Base-by-base conservation (phyloP, 2,888 invertebrate species). In the Philopedon plagiatum region DNA sequence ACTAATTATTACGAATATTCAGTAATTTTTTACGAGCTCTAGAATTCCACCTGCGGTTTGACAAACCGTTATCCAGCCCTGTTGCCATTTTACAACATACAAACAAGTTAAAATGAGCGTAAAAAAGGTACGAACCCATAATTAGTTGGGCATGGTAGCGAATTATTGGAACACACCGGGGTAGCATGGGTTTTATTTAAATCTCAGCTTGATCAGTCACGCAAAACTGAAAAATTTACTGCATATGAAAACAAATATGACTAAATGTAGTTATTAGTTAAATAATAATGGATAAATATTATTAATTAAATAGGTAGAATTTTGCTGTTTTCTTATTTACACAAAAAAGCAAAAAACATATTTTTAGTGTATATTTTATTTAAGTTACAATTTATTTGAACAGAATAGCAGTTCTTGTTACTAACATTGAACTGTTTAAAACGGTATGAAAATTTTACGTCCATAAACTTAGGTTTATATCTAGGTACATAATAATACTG, bases 131-230 rank as follows among this genome's bases (percentile, higher is more conserved):
- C 64, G 56, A 41, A 56, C 19, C 54, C 56, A 39, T 56, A 64
- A 54, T 54, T 64, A 64, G 56, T 0, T 26, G 62, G 49, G 62
- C 46, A 46, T 34, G 61, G 61, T 64, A 54, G 64, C 54, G 56
- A 29, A 29, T 41, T 56, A 64, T 39, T 64, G 56, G 56, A 54
- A 56, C 64, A 18, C 64, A 34, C 54, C 64, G 44, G 64, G 64
- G 64, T 64, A 64, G 64, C 64, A 54, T 5, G n/a, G 23, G 26
- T 64, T 39, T 19, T 39, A 64, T 64, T 64, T 54, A 56, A 64
- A 64, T 64, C 64, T 37, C 64, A 41, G 54, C 56, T 29, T 56
- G 64, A 54, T 39, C 41, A 29, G 26, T 56, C 56, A 56, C 56
- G 39, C 49, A 23, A 56, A 39, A 34, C 13, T 29, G 41, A 64